Percentiles rank a stretch among this genome's conserved stretches.
phyloP scores from a whole-genome alignment of 2,113 vertebrate genomes.

The Austrofundulus limnaeus region DNA sequence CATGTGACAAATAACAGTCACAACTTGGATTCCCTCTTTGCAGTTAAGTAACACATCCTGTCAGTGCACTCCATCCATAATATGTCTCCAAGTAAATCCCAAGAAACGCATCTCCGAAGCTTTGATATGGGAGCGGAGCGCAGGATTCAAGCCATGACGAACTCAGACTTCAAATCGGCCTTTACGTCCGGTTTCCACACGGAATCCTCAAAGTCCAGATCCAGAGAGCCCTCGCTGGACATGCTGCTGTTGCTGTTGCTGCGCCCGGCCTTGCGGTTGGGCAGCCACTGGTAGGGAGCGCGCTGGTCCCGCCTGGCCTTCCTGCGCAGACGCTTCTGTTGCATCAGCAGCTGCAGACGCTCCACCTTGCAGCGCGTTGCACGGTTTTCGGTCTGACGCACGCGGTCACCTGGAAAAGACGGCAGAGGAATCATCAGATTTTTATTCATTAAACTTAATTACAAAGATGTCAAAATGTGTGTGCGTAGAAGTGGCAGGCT shows the following conservation, averaged over 20 bases:
- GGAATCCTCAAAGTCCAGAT: constrained; percentile 96
- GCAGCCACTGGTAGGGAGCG: constrained; percentile 91
- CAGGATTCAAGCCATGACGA: constrained; percentile 87
- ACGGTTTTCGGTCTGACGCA: constrained; percentile 95
- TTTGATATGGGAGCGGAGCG: background rate
- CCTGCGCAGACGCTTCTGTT: constrained; percentile 93
- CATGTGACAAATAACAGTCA: constrained; percentile 38
- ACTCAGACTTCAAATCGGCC: constrained; percentile 94
- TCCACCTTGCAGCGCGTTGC: constrained; percentile 97
- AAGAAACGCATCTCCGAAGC: constrained; percentile 33
- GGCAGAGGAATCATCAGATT: constrained; percentile 4
- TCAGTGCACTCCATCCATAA: constrained; percentile 31
- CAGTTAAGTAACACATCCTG: constrained; percentile 30
- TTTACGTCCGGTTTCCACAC: constrained; percentile 98
- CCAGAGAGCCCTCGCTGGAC: constrained; percentile 87
- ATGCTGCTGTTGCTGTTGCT: constrained; percentile 89
- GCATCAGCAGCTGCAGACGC: constrained; percentile 93
- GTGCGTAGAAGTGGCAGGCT: constrained; percentile 8
- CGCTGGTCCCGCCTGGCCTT: constrained; percentile 92
- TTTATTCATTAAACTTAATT: background rate
- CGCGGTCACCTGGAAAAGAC: constrained; percentile 83
- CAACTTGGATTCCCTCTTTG: constrained; percentile 40
- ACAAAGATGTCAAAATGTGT: constrained; percentile 12
- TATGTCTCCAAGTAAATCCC: constrained; percentile 46
- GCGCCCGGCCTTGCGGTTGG: constrained; percentile 90